phyloP scores from a whole-genome alignment of 1,140 invertebrate species.

The Daktulosphaira vitifoliae region DNA sequence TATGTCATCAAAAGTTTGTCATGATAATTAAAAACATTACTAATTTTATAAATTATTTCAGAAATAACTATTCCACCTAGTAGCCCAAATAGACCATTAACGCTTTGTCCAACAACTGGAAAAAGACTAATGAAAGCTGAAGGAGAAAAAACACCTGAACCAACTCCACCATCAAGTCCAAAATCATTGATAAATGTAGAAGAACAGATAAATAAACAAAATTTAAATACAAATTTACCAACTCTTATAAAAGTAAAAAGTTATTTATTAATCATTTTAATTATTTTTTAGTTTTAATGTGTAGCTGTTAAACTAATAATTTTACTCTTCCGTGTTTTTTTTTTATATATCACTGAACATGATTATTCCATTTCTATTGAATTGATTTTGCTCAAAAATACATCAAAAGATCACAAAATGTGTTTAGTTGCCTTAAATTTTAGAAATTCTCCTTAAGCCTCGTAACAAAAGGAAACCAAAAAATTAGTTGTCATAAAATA shows the following conservation, averaged over 20 bases:
- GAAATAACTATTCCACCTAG: constrained; percentile 49
- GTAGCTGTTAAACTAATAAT: too few relatives aligned
- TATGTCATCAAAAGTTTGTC: constrained; percentile 34
- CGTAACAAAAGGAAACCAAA: too few relatives aligned
- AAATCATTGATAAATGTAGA: constrained; percentile 27
- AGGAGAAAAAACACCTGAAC: constrained; percentile 47
- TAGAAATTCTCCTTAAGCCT: too few relatives aligned
- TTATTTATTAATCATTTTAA: not conserved
- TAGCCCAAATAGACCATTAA: constrained; percentile 57
- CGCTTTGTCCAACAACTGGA: constrained; percentile 58
- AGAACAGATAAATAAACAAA: not conserved
- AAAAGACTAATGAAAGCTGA: constrained; percentile 57
- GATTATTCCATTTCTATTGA: too few relatives aligned
- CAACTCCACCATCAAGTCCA: constrained; percentile 39
- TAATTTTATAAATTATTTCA: constrained; percentile 11
- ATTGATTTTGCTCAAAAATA: too few relatives aligned
- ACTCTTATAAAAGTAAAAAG: constrained; percentile 30
- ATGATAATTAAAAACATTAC: not conserved
- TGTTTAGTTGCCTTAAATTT: too few relatives aligned
- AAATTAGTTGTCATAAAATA: too few relatives aligned
- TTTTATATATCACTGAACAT: too few relatives aligned
- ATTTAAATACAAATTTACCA: constrained; percentile 18
- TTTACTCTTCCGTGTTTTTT: too few relatives aligned
- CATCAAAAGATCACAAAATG: too few relatives aligned
- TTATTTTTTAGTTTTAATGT: too few relatives aligned